Evolutionary conservation across 2,113 vertebrate genomes (phyloP).

Genomic region (Boulengeromyrus knoepffleri): DNA sequence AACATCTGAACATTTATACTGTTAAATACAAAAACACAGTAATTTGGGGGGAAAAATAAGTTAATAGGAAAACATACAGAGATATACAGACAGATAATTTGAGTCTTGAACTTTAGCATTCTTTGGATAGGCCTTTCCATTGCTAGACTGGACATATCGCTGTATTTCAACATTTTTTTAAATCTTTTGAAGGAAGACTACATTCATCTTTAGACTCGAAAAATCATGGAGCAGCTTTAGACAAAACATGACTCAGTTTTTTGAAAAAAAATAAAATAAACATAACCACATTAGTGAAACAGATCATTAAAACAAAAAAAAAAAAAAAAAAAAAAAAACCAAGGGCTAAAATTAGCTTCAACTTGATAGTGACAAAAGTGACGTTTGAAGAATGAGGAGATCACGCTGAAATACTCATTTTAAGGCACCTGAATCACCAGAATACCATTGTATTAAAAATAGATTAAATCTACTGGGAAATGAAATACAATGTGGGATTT

Average conservation of each 20-base stretch:
- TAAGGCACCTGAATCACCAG: constrained; percentile 73
- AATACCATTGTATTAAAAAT: constrained; percentile 58
- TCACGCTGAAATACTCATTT: constrained; percentile 53
- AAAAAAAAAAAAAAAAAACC: background rate
- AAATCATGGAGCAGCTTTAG: constrained; percentile 47
- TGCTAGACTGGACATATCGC: constrained; percentile 28
- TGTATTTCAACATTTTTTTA: constrained; percentile 12
- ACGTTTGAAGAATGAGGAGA: constrained; percentile 39
- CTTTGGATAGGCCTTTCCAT: constrained; percentile 39
- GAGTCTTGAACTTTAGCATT: constrained; percentile 34
- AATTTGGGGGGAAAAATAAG: constrained; percentile 31
- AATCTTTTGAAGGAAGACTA: constrained; percentile 62
- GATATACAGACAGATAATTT: constrained; percentile 36
- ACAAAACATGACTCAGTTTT: constrained; percentile 30
- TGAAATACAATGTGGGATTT: constrained; percentile 23
- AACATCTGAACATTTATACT: constrained; percentile 36
- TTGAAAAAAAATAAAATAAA: background rate
- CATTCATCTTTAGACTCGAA: constrained; percentile 53
- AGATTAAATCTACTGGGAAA: constrained; percentile 25
- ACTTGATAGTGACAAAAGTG: constrained; percentile 24
- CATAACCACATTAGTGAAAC: constrained; percentile 17
- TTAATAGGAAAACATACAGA: constrained; percentile 37
- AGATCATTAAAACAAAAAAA: constrained; percentile 30
- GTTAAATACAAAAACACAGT: constrained; percentile 14
- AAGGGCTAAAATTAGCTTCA: constrained; percentile 26